A percentile compares a stretch with the other conserved stretches of the same genome.
These are phyloP conservation scores for Enteromius afrohamiltoni DNA, from an alignment of 2,797 vertebrate genomes.

Conservation along the genomic window DNA sequence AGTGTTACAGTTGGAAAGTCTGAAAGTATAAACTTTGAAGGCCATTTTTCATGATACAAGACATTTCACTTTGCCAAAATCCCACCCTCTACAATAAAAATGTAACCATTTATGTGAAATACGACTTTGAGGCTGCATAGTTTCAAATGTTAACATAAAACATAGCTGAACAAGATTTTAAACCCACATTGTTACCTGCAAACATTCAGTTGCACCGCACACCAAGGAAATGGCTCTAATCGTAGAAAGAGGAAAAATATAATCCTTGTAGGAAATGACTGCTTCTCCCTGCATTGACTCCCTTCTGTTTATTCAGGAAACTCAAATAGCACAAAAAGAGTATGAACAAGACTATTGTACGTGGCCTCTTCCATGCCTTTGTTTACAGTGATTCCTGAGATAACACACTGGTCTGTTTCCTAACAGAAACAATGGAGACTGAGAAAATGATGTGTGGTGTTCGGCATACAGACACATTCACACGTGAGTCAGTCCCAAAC, in stretches of 20 bases:
- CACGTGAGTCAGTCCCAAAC: conserved; percentile 50
- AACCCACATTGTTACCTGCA: conserved; percentile 19
- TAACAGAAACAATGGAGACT: conserved; percentile 67
- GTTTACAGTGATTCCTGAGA: conserved; percentile 66
- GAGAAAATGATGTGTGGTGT: conserved; percentile 53
- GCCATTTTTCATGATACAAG: conserved; percentile 13
- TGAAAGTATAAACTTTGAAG: conserved; percentile 7
- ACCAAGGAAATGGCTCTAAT: conserved; percentile 13
- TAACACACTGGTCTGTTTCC: conserved; percentile 70
- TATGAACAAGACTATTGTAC: conserved; percentile 67
- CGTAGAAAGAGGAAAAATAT: conserved; percentile 58
- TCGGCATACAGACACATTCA: conserved; percentile 53
- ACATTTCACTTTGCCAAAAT: neutral
- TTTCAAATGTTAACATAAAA: conserved; percentile 5
- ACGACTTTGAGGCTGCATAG: conserved; percentile 2
- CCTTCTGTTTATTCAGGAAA: conserved; percentile 59
- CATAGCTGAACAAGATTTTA: neutral
- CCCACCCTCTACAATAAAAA: conserved; percentile 6
- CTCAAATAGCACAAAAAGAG: conserved; percentile 56
- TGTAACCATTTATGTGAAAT: conserved; percentile 8
- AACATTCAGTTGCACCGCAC: conserved; percentile 17
- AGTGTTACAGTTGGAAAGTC: conserved; percentile 1
- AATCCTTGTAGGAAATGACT: conserved; percentile 57
- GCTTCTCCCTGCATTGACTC: conserved; percentile 57
- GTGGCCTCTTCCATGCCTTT: conserved; percentile 60